Percentiles rank a stretch among this genome's conserved stretches.
Evolutionary conservation across 2,888 invertebrate species (phyloP).

Genomic region (Pecten maximus): DNA sequence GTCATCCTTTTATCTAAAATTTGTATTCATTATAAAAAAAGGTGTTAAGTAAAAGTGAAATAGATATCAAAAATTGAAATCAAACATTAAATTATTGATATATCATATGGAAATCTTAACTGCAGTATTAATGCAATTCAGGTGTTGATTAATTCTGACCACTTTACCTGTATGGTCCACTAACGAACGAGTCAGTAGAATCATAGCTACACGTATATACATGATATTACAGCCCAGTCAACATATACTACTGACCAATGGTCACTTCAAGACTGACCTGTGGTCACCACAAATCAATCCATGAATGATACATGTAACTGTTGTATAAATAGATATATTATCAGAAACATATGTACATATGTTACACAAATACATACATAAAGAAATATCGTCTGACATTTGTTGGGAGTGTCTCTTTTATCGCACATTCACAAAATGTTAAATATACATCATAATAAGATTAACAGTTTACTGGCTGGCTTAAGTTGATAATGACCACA

Average conservation of each 20-base stretch:
- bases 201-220: neutral
- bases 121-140: neutral
- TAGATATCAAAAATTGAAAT: neutral
- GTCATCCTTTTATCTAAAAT: no score
- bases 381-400: neutral
- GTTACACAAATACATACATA: neutral
- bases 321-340: neutral
- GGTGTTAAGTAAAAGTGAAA: neutral
- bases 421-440: neutral
- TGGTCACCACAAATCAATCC: neutral
- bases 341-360: conserved; percentile 9
- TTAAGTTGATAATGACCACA: neutral
- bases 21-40: neutral
- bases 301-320: neutral
- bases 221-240: neutral
- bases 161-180: neutral
- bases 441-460: neutral
- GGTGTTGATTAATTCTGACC: neutral
- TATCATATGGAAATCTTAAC: neutral
- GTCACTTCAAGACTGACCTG: neutral
- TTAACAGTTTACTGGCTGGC: neutral
- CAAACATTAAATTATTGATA: neutral
- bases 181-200: neutral
- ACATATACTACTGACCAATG: neutral
- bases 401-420: neutral